Evolutionary conservation across 2,888 invertebrate species (phyloP), one percentile per base, ranked within the genome.

Genomic region (Cephus nigrinus): DNA sequence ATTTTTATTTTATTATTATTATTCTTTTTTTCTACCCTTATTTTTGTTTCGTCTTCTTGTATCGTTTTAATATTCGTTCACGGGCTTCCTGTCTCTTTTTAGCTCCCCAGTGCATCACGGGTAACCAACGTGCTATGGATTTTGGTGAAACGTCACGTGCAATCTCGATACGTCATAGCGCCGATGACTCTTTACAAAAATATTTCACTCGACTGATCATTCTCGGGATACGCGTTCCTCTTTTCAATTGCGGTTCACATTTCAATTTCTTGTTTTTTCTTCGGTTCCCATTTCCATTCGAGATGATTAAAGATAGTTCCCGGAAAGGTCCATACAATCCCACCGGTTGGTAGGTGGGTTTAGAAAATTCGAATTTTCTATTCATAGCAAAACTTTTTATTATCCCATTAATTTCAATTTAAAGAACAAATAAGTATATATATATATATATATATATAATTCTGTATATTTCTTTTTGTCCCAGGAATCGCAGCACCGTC

Each of bases 401-500:
- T 23, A 23, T 55, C 23, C 40, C 40, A 23, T 55, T 55, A 55
- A 55, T 55, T 55, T 55, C 40, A 23, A 55, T 4, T 5, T 55
- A 55, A 55, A 5, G 23, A 55, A 55, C 40, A 15, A 4, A 40
- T 15, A 15, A 40, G 15, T 40, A 15, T 40, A 40, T 55, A 23
- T 55, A 34, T 32, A 32, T 32, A 33, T 32, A 4, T 32, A 32
- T 32, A 32, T 33, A 33, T 12, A 36, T 12, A 36, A 4, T 3
- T 55, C 23, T 55, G 9, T 55, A 55, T 0, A 23, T 23, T 5
- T 15, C 11, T 15, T 4, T 23, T 55, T 55, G 55, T 9, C 23
- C 1, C 85, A 91, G 91, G 80, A 79, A 86, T 88, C 80, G 84
- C 87, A 35, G 86, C 84, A 79, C 87, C 88, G 31, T 84, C 85